These are phyloP conservation scores for Eulemur rufifrons DNA, from an alignment of 2,113 vertebrate genomes.

Conservation along the genomic window DNA sequence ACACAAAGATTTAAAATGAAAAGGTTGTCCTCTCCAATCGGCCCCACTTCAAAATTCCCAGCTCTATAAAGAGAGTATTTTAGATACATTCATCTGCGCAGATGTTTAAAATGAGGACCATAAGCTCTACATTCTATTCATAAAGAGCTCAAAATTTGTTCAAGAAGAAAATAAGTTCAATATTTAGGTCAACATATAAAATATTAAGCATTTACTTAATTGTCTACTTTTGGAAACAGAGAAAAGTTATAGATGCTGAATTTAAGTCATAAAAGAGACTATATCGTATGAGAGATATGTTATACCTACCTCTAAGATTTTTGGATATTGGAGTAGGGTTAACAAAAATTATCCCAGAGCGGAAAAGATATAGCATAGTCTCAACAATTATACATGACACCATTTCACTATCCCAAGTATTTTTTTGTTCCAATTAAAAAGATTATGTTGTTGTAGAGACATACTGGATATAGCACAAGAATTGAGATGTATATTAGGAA, in stretches of 20 bases:
- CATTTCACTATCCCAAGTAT: background rate
- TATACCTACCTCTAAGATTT: background rate
- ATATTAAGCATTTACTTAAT: background rate
- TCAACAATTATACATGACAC: background rate
- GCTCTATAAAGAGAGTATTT: constrained; percentile 25
- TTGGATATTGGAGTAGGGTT: background rate
- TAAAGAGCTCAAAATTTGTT: constrained; percentile 1
- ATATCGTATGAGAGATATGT: background rate
- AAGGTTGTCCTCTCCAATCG: constrained; percentile 36
- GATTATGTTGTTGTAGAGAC: background rate
- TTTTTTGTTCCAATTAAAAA: background rate
- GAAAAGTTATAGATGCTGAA: background rate
- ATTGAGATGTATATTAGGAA: background rate
- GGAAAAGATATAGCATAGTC: background rate
- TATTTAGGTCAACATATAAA: background rate
- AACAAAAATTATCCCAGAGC: background rate
- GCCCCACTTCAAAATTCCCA: background rate
- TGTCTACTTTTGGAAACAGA: background rate
- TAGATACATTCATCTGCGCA: constrained; percentile 38
- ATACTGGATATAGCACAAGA: background rate
- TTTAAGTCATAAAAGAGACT: background rate
- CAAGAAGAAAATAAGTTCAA: constrained; percentile 12
- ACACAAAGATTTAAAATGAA: constrained; percentile 56
- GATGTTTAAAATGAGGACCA: constrained; percentile 43
- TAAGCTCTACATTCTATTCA: constrained; percentile 29